Conservation (phyloP, 2,888 invertebrate genomes). For the Drosophila demipolita region DNA sequence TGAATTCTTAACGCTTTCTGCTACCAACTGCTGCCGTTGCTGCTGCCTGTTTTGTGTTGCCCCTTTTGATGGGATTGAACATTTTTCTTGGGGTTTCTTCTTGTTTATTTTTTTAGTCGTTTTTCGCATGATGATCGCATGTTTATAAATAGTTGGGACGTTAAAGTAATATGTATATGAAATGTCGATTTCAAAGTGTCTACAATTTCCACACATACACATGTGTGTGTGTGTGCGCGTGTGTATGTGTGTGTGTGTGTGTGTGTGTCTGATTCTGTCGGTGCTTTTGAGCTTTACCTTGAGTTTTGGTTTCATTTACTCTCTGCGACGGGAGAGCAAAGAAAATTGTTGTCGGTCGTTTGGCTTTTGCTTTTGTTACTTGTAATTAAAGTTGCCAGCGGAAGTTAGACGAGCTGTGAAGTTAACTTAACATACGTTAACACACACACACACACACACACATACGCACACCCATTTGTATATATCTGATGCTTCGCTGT, state of each 20-base stretch:
- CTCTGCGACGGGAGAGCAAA: slow-evolving; percentile 36
- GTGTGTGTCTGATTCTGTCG: slow-evolving; percentile 33
- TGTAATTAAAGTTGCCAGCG: slow-evolving; percentile 79
- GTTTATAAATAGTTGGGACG: slow-evolving; percentile 74
- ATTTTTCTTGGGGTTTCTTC: slow-evolving; percentile 44
- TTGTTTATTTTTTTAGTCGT: slow-evolving; percentile 10
- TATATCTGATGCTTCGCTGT: slow-evolving; percentile 38
- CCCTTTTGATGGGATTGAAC: slow-evolving; percentile 35
- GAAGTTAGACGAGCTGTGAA: slow-evolving; percentile 79
- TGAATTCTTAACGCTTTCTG: slow-evolving; percentile 50
- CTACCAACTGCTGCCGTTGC: slow-evolving; percentile 43
- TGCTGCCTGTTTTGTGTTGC: slow-evolving; percentile 20
- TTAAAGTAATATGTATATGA: slow-evolving; percentile 65
- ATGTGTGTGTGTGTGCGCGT: slow-evolving; percentile 5
- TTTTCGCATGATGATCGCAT: slow-evolving; percentile 72
- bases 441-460: neutral
- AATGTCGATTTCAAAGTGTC: slow-evolving; percentile 74
- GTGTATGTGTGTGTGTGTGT: slow-evolving; percentile 8
- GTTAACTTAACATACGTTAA: slow-evolving; percentile 37
- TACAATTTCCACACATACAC: slow-evolving; percentile 59
- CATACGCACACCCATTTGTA: neutral
- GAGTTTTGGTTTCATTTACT: slow-evolving; percentile 74
- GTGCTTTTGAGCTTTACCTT: slow-evolving; percentile 70
- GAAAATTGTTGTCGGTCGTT: slow-evolving; percentile 65
- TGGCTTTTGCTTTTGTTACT: slow-evolving; percentile 57